These are phyloP conservation scores for Lophotis ruficrista DNA, from an alignment of 2,113 vertebrate genomes.

Conservation along the genomic window DNA sequence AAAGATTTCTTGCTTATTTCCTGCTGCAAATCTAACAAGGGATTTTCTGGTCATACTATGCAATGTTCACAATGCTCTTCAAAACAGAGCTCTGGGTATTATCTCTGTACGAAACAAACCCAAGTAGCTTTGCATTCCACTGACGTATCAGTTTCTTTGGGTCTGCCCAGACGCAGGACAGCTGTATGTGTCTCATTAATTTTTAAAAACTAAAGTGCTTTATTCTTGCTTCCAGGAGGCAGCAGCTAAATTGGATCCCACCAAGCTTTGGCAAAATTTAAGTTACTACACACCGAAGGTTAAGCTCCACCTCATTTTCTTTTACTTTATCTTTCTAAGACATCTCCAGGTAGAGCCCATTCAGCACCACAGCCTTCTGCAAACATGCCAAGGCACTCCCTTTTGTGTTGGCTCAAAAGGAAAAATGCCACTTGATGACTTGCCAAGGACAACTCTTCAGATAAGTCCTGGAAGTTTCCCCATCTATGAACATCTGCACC, in stretches of 20 bases:
- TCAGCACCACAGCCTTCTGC: neutral
- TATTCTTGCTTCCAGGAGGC: neutral
- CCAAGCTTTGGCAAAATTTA: neutral
- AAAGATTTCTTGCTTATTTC: neutral
- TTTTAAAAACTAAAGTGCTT: constrained; percentile 14
- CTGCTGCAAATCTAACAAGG: neutral
- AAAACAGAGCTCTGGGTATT: neutral
- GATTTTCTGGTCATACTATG: neutral
- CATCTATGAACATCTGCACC: neutral
- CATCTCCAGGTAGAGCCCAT: neutral
- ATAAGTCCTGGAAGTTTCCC: neutral
- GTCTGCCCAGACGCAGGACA: neutral
- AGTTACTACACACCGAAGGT: neutral
- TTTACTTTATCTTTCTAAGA: constrained; percentile 5
- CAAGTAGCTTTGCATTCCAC: constrained; percentile 13
- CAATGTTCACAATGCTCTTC: neutral
- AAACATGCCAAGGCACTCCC: neutral
- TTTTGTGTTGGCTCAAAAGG: neutral
- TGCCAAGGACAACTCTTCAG: neutral
- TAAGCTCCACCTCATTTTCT: neutral
- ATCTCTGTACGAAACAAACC: neutral
- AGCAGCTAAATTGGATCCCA: neutral
- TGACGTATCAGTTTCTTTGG: neutral
- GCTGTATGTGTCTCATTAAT: neutral
- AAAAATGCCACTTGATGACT: neutral